These are phyloP conservation scores for Cheilosia impressa DNA, from an alignment of 2,888 invertebrate genomes.

Conservation along the genomic window DNA sequence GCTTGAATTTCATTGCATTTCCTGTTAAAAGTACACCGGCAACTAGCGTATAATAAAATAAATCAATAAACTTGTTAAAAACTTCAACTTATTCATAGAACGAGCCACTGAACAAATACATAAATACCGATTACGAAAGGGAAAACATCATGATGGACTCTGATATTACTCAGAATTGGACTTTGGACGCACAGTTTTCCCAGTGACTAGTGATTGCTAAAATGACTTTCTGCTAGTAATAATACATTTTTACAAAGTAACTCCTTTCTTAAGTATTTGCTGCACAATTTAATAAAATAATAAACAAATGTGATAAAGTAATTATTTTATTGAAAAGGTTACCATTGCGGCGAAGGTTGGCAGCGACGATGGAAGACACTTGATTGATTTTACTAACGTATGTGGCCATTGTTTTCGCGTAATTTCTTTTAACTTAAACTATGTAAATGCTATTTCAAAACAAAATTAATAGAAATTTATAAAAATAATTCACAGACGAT, in stretches of 20 bases:
- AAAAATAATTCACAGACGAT: constrained; percentile 8
- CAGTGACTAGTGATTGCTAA: constrained; percentile 2
- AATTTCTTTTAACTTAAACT: constrained; percentile 4
- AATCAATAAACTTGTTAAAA: background rate
- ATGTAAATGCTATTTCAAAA: constrained; percentile 44
- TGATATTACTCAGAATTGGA: constrained; percentile 51
- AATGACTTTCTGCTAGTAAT: background rate
- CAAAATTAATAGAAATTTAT: background rate
- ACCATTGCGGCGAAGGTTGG: constrained; percentile 69
- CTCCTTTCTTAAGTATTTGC: too few species aligned
- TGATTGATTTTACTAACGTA: constrained; percentile 65
- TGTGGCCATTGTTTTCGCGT: constrained; percentile 49
- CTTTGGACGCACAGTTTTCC: constrained; percentile 60
- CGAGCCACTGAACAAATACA: background rate
- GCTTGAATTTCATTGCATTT: too few species aligned
- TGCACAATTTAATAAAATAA: background rate
- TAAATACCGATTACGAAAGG: constrained; percentile 44
- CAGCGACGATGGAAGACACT: constrained; percentile 57
- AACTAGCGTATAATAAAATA: background rate
- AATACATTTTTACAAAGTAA: background rate
- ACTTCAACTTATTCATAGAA: background rate
- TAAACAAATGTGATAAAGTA: background rate
- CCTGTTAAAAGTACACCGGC: too few species aligned
- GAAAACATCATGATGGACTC: constrained; percentile 44
- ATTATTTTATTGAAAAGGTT: constrained; percentile 12